Evolutionary conservation across 2,797 vertebrate genomes (phyloP).

Genomic region (Antennarius maculatus): DNA sequence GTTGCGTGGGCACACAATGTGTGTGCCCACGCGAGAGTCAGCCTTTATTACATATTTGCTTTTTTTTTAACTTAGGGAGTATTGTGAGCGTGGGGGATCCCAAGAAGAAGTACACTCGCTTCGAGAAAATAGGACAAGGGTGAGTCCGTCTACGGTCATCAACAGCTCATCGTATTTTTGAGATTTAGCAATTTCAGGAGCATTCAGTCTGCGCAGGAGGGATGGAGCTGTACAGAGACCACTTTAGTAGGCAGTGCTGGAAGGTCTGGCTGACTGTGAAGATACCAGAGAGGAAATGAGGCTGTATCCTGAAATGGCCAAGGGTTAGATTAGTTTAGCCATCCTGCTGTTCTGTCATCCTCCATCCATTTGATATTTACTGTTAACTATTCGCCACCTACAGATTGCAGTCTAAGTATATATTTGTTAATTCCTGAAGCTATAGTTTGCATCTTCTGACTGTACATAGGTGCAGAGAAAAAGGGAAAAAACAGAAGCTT

Average conservation of each 20-base stretch:
- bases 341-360: slow-evolving; percentile 8
- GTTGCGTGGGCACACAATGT: slow-evolving; percentile 21
- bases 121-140: slow-evolving; percentile 97
- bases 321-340: slow-evolving; percentile 50
- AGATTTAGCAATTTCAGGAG: slow-evolving; percentile 47
- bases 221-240: slow-evolving; percentile 23
- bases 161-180: slow-evolving; percentile 22
- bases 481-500: slow-evolving; percentile 13
- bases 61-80: slow-evolving; percentile 86
- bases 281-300: slow-evolving; percentile 64
- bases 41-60: slow-evolving; percentile 41
- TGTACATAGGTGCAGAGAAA: slow-evolving; percentile 44
- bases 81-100: slow-evolving; percentile 98
- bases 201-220: slow-evolving; percentile 38
- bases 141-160: slow-evolving; percentile 72
- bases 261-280: slow-evolving; percentile 41
- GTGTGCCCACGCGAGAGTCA: slow-evolving; percentile 6
- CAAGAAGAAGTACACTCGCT: slow-evolving; percentile 98
- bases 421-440: slow-evolving; percentile 38
- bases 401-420: slow-evolving; percentile 30
- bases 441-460: slow-evolving; percentile 45
- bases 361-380: slow-evolving; percentile 23
- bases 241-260: slow-evolving; percentile 30
- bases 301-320: slow-evolving; percentile 61
- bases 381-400: slow-evolving; percentile 32